Evolutionary conservation across 2,113 vertebrate genomes (phyloP).

Genomic region (Scatophagus argus): DNA sequence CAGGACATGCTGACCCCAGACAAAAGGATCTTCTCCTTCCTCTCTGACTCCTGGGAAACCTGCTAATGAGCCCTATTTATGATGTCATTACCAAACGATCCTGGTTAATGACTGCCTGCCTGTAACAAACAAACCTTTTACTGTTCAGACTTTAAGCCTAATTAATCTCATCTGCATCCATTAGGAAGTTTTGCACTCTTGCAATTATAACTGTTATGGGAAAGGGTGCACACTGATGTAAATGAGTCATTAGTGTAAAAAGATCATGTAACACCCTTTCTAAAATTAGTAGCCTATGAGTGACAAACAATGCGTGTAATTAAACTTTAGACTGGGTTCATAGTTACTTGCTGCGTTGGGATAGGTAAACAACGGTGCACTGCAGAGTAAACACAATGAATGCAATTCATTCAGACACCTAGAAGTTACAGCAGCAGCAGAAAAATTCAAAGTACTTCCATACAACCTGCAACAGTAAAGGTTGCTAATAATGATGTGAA

Average conservation of each 20-base stretch:
- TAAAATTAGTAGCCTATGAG: constrained; percentile 13
- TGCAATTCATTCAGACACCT: neutral
- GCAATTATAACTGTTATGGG: constrained; percentile 57
- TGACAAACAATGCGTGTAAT: constrained; percentile 6
- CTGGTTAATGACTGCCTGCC: constrained; percentile 66
- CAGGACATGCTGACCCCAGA: constrained; percentile 58
- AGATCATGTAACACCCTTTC: constrained; percentile 29
- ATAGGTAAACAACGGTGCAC: neutral
- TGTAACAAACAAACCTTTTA: constrained; percentile 74
- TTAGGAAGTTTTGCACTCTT: constrained; percentile 50
- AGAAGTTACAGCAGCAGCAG: neutral
- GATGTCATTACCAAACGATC: constrained; percentile 70
- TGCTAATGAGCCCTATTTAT: constrained; percentile 71
- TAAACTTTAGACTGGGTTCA: constrained; percentile 19
- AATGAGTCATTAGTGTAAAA: constrained; percentile 58
- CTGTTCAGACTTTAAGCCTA: constrained; percentile 69
- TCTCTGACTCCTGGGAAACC: constrained; percentile 58
- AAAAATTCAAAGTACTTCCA: neutral
- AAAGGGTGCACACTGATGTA: constrained; percentile 25
- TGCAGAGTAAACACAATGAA: neutral
- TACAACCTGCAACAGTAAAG: neutral
- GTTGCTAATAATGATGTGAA: too few species aligned
- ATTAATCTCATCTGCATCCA: constrained; percentile 75
- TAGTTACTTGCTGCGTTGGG: neutral
- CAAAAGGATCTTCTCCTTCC: constrained; percentile 46